Conservation (phyloP, 2,797 vertebrate species). For the Rhinoraja longicauda region DNA sequence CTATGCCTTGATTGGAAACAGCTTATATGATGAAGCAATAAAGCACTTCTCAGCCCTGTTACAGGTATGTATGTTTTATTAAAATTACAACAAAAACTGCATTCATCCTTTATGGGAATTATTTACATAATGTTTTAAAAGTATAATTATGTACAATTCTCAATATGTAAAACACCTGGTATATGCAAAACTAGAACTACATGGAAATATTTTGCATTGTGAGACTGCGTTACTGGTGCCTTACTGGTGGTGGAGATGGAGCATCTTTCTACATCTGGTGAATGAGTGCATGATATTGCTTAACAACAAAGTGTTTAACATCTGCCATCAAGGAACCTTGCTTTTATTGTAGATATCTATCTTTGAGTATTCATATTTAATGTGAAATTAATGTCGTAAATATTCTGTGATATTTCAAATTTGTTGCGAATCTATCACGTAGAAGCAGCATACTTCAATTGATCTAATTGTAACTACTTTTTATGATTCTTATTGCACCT, state of each 20-base stretch:
- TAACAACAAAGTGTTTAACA: not conserved
- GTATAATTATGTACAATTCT: not conserved
- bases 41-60: constrained; percentile 90
- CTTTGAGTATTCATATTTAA: not conserved
- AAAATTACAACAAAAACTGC: not conserved
- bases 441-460: not conserved
- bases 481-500: not conserved
- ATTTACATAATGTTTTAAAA: not conserved
- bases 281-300: not conserved
- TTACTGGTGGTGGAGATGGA: not conserved
- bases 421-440: not conserved
- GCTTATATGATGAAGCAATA: constrained; percentile 91
- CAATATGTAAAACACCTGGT: too few species aligned
- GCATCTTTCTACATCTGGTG: not conserved
- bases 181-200: not conserved
- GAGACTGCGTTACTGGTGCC: not conserved
- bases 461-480: not conserved
- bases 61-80: constrained; percentile 67
- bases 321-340: not conserved
- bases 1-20: constrained; percentile 86
- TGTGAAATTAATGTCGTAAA: not conserved
- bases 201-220: not conserved
- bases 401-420: not conserved
- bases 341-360: not conserved
- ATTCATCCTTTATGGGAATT: not conserved